These are phyloP conservation scores for Charina bottae DNA, from an alignment of 2,113 vertebrate genomes.

Conservation along the genomic window DNA sequence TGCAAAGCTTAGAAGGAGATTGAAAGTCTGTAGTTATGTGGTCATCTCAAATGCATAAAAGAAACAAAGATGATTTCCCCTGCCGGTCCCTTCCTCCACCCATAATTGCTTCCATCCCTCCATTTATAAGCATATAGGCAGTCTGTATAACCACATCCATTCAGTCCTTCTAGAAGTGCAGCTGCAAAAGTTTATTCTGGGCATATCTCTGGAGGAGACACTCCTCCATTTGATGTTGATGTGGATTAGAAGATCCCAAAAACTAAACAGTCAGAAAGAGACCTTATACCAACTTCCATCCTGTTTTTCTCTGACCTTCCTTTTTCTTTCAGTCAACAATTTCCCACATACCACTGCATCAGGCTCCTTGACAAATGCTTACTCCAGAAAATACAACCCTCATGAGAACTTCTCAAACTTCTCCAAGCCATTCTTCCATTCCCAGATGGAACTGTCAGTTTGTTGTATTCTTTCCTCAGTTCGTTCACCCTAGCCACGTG, in stretches of 20 bases:
- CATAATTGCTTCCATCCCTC: slow-evolving; percentile 36
- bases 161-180: slow-evolving; percentile 43
- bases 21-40: slow-evolving; percentile 14
- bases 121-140: slow-evolving; percentile 30
- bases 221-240: no score
- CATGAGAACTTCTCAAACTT: neutral
- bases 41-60: slow-evolving; percentile 17
- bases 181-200: slow-evolving; percentile 61
- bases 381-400: neutral
- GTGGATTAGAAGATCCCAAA: slow-evolving; percentile 25
- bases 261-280: slow-evolving; percentile 63
- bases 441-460: neutral
- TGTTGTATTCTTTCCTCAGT: neutral
- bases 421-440: neutral
- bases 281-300: slow-evolving; percentile 35
- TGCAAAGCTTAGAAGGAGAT: slow-evolving; percentile 13
- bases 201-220: neutral
- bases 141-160: slow-evolving; percentile 21
- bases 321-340: slow-evolving; percentile 43
- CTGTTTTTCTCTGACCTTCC: slow-evolving; percentile 2
- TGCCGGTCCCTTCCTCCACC: slow-evolving; percentile 9
- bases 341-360: slow-evolving; percentile 12
- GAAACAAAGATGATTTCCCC: slow-evolving; percentile 38
- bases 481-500: neutral
- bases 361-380: neutral